Base-by-base conservation (phyloP, 1,140 invertebrate genomes). In the Drosophila subobscura region DNA sequence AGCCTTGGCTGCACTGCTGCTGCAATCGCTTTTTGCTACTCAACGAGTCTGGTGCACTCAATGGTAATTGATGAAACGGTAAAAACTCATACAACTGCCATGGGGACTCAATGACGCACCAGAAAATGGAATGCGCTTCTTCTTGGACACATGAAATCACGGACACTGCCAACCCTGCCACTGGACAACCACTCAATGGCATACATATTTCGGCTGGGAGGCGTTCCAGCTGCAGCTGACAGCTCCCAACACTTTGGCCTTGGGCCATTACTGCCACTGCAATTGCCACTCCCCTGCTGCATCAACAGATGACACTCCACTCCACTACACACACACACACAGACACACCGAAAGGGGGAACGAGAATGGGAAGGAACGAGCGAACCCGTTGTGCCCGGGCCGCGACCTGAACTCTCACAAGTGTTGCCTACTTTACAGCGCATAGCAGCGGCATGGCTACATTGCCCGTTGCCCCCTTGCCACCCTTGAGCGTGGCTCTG, bases 351-450 rank as follows among this genome's bases (percentile, higher is more conserved):
- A 10, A 10, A 4, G 33, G 10, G 33, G 33, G 33, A 12, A 12
- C 1, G 33, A 8, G 29, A 33, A 33, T 7, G n/a, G n/a, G n/a
- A n/a, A 0, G 6, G 27, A 29, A 6, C 29, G 29, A 33, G 61
- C 49, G 49, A 40, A 66, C 16, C 60, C 42, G 65, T 67, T 67
- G 33, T 37, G 33, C 10, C 33, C 33, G 33, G 3, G 33, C 33
- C 3, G 23, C 64, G 12, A 20, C 51, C 65, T 33, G 58, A 49
- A 45, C 56, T 14, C 12, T 27, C 46, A 52, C 59, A 73, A 73
- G 58, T 50, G 61, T 59, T 75, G 72, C 61, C 72, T 75, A 75
- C 52, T 66, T 75, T 49, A 47, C 33, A n/a, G 70, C n/a, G 16
- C 16, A n/a, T n/a, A n/a, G 57, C 29, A 44, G 55, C 57, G 57